These are phyloP conservation scores for Embiotoca jacksoni DNA, from an alignment of 2,113 vertebrate genomes.

Conservation along the genomic window DNA sequence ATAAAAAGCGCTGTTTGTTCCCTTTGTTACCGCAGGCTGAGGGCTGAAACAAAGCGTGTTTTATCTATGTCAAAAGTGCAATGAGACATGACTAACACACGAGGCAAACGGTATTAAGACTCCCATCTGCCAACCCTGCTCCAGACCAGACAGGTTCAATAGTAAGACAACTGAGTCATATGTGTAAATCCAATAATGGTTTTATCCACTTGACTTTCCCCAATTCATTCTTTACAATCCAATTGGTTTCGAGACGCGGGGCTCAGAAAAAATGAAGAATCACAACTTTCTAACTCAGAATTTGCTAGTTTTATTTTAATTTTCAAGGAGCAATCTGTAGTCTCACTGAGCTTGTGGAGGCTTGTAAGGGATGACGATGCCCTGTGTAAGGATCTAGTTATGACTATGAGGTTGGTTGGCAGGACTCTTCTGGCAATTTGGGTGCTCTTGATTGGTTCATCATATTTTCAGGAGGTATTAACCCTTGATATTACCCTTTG, in stretches of 20 bases:
- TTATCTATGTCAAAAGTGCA: constrained; percentile 77
- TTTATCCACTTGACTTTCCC: not conserved
- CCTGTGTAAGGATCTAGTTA: not conserved
- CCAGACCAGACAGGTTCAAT: constrained; percentile 44
- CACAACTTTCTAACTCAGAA: too few relatives aligned
- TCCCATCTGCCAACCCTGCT: constrained; percentile 68
- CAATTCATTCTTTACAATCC: not conserved
- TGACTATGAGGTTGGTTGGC: not conserved
- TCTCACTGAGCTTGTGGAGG: not conserved
- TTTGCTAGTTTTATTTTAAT: not conserved
- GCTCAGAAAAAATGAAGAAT: not conserved
- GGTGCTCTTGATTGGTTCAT: not conserved
- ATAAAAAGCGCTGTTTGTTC: constrained; percentile 75
- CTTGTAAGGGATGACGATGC: not conserved
- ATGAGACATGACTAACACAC: constrained; percentile 80
- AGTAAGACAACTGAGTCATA: constrained; percentile 1
- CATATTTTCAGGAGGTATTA: not conserved
- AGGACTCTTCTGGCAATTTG: not conserved
- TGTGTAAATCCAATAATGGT: not conserved
- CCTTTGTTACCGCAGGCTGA: constrained; percentile 65
- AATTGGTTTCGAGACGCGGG: not conserved
- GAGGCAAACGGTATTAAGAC: constrained; percentile 73
- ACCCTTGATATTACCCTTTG: not conserved
- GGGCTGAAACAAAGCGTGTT: constrained; percentile 74
- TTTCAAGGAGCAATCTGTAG: not conserved